These are phyloP conservation scores for Oxygymnocypris stewartii DNA, from an alignment of 2,113 vertebrate species.

Conservation along the genomic window DNA sequence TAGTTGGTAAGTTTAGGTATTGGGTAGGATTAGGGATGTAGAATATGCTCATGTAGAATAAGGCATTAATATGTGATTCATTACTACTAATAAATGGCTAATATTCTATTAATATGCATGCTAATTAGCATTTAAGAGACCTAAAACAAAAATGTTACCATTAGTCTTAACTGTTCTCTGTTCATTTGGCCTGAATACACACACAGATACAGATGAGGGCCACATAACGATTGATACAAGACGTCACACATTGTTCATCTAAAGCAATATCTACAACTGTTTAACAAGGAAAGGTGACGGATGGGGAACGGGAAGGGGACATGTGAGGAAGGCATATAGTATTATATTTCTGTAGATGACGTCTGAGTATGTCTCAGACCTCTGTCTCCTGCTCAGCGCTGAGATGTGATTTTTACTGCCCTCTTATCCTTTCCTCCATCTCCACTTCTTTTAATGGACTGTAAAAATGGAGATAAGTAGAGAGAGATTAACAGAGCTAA, in stretches of 20 bases:
- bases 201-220: too few relatives aligned
- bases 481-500: background rate
- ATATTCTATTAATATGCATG: too few relatives aligned
- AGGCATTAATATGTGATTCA: too few relatives aligned
- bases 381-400: constrained; percentile 1
- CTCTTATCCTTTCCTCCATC: background rate
- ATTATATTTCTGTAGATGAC: background rate
- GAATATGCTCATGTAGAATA: too few relatives aligned
- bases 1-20: too few relatives aligned
- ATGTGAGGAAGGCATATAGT: background rate
- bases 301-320: background rate
- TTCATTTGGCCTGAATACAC: background rate
- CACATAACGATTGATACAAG: background rate
- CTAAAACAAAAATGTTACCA: too few relatives aligned
- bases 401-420: constrained; percentile 3
- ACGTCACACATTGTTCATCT: too few relatives aligned
- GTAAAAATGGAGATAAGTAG: background rate
- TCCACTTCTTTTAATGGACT: background rate
- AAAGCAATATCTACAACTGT: background rate
- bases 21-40: too few relatives aligned
- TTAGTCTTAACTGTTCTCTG: background rate
- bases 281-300: background rate
- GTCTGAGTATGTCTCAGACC: background rate
- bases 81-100: too few relatives aligned
- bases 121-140: too few relatives aligned